Base-by-base conservation (phyloP, 2,113 vertebrate species). In the Vulpes lagopus region DNA sequence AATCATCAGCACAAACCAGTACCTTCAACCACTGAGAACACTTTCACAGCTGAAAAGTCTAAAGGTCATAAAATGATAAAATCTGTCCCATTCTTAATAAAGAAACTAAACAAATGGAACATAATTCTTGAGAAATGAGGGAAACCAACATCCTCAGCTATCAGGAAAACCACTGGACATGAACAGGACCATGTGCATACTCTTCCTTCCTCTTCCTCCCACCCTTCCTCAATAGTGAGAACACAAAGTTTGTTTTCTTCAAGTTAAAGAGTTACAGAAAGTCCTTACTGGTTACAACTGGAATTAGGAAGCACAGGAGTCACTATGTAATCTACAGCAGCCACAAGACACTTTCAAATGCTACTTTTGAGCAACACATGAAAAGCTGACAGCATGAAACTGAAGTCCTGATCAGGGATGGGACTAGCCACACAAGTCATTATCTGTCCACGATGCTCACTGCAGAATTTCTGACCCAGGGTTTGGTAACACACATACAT, bases 141-240 rank as follows among this genome's bases (percentile, higher is more conserved):
- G 38, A 80, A 51, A 53, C 14, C 5, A 7, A 30, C 65, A 27
- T 43, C 35, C 43, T 90, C 64, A 8, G 53, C 76, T 60, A 51
- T 27, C 7, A 43, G 20, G 49, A 62, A n/a, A 65, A 93, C 71
- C 81, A 73, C 2, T 0, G 32, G 35, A 83, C 15, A 71, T n/a
- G 53, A 65, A 82, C 10, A 30, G 19, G 0, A 1, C 49, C 57
- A 15, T 12, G 53, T 0, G 5, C 0, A 14, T 0, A 10, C 16
- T 20, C 25, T 14, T 35, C 55, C 20, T 16, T 27, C 82, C 67
- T 30, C 43, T 57, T n/a, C 71, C 64, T 15, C 53, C 43, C 11
- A n/a, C 32, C 8, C 12, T 32, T 16, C 67, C 49, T 65, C 43
- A 35, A 22, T 32, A 38, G n/a, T 1, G 25, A 84, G 73, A 43